phyloP scores from a whole-genome alignment of 2,888 invertebrate genomes.

The Scelioninae gen. 1 region DNA sequence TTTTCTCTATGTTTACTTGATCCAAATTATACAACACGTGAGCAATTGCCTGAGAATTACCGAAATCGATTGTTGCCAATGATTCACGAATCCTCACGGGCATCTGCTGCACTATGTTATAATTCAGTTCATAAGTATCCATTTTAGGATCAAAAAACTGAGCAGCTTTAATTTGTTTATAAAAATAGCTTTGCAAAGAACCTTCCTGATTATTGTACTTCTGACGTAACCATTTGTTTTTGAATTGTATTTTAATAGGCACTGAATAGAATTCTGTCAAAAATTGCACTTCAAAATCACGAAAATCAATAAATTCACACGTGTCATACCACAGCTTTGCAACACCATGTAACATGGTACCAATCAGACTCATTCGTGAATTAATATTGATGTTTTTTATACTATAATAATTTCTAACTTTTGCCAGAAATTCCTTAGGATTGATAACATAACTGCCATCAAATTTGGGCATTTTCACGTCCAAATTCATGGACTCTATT shows the following conservation, averaged over 20 bases:
- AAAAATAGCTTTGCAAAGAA: slow-evolving; percentile 15
- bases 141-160: slow-evolving; percentile 12
- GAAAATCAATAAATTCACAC: not conserved
- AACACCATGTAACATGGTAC: slow-evolving; percentile 12
- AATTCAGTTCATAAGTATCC: slow-evolving; percentile 8
- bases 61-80: slow-evolving; percentile 9
- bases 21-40: slow-evolving; percentile 7
- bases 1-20: slow-evolving; percentile 8
- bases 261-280: slow-evolving; percentile 37
- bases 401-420: slow-evolving; percentile 21
- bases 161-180: slow-evolving; percentile 16
- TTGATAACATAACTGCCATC: slow-evolving; percentile 22
- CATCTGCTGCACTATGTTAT: slow-evolving; percentile 18
- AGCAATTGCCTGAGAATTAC: not conserved
- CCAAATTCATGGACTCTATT: slow-evolving; percentile 25
- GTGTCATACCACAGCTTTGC: slow-evolving; percentile 45
- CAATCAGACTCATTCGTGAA: slow-evolving; percentile 4
- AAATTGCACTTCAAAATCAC: slow-evolving; percentile 17
- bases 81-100: slow-evolving; percentile 17
- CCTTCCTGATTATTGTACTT: slow-evolving; percentile 18
- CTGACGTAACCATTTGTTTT: slow-evolving; percentile 32
- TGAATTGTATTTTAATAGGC: slow-evolving; percentile 17
- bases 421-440: slow-evolving; percentile 40
- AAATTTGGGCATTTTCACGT: slow-evolving; percentile 32
- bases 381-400: slow-evolving; percentile 18